A percentile compares a stretch with the other conserved stretches of the same genome.
phyloP scores from a whole-genome alignment of 2,113 vertebrate species.

The Vimba vimba region DNA sequence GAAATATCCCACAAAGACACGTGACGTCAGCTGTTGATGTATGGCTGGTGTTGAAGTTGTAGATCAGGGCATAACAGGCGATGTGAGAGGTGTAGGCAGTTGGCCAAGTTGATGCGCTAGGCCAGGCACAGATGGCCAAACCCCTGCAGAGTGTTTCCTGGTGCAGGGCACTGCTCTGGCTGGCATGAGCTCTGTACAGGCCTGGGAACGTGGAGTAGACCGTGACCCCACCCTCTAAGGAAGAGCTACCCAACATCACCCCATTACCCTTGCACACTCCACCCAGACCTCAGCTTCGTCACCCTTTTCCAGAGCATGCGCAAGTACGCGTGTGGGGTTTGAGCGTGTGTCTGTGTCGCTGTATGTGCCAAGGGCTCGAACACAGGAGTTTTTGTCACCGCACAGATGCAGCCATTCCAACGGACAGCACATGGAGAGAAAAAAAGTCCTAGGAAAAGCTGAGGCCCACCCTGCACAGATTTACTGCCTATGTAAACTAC shows the following conservation, averaged over 20 bases:
- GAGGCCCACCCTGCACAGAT: conserved; percentile 36
- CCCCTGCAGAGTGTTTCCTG: conserved; percentile 56
- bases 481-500: conserved; percentile 29
- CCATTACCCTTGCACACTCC: conserved; percentile 29
- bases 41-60: background rate
- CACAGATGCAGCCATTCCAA: conserved; percentile 56
- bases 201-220: conserved; percentile 39
- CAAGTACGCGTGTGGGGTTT: conserved; percentile 46
- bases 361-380: conserved; percentile 54
- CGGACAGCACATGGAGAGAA: conserved; percentile 34
- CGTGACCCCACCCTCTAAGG: conserved; percentile 44
- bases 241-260: conserved; percentile 33
- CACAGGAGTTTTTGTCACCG: conserved; percentile 59
- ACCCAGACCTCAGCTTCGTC: conserved; percentile 21
- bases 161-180: conserved; percentile 35
- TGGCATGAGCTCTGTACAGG: conserved; percentile 6
- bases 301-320: conserved; percentile 42
- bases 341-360: conserved; percentile 54
- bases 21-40: background rate
- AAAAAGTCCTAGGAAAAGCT: conserved; percentile 28
- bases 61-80: conserved; percentile 23
- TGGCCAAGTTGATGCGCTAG: conserved; percentile 45
- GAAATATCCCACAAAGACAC: no score
- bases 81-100: conserved; percentile 32
- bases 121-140: conserved; percentile 50